Percentiles rank a stretch among this genome's conserved stretches.
Evolutionary conservation across 2,113 vertebrate genomes (phyloP).

Genomic region (Lasiurus cinereus): DNA sequence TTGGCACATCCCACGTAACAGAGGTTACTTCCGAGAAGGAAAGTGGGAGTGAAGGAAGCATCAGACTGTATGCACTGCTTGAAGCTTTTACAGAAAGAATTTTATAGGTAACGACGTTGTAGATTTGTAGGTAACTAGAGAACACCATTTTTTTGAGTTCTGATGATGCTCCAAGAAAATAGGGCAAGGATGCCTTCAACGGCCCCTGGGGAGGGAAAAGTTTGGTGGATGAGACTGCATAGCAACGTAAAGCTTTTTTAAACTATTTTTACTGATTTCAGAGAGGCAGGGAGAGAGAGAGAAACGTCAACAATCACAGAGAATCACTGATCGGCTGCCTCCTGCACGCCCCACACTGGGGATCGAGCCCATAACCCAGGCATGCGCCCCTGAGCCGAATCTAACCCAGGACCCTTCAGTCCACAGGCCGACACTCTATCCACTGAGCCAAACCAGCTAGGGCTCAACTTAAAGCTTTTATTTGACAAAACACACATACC

Average conservation of each 20-base stretch:
- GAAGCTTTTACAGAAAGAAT: slow-evolving; percentile 1
- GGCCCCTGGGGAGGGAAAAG: neutral
- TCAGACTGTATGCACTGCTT: neutral
- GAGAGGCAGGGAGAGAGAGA: no score
- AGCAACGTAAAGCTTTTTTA: neutral
- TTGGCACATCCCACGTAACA: neutral
- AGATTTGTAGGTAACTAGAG: neutral
- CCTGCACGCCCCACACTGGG: no score
- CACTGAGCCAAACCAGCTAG: no score
- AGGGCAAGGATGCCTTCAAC: neutral
- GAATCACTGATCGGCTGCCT: no score
- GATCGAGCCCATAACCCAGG: no score
- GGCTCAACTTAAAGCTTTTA: neutral
- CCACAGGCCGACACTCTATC: no score
- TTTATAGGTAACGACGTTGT: no score
- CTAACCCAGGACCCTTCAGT: no score
- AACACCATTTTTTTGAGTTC: neutral
- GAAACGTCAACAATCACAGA: no score
- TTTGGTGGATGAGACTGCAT: neutral
- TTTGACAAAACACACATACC: neutral
- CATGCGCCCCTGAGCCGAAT: no score
- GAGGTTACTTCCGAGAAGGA: slow-evolving; percentile 17
- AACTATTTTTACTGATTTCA: no score
- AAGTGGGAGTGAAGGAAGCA: neutral
- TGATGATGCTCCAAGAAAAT: neutral